A percentile compares a stretch with the other conserved stretches of the same genome.
Evolutionary conservation across 2,888 invertebrate genomes (phyloP).

Genomic region (Tricholauxania praeusta): DNA sequence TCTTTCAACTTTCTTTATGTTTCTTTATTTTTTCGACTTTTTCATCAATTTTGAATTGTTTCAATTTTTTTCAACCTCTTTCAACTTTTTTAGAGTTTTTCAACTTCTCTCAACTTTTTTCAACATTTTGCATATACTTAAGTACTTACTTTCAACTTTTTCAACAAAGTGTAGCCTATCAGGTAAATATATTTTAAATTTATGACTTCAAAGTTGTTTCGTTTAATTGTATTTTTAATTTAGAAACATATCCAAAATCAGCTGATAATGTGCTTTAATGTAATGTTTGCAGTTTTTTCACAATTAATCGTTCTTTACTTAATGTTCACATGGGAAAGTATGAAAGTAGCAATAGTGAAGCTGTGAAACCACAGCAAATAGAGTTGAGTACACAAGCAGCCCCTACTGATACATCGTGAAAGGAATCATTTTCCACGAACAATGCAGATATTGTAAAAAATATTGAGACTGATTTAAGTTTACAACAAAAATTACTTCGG

Average conservation of each 20-base stretch:
- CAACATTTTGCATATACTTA: no score
- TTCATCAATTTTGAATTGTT: no score
- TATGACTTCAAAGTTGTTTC: neutral
- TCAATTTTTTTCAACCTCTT: no score
- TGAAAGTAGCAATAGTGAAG: constrained; percentile 40
- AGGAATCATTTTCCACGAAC: constrained; percentile 14
- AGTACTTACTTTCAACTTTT: no score
- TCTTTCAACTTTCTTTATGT: no score
- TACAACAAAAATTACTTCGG: no score
- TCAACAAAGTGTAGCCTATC: constrained; percentile 82
- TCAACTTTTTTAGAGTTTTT: no score
- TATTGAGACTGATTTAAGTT: constrained; percentile 26
- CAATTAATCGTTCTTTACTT: constrained; percentile 63
- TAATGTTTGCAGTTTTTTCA: constrained; percentile 60
- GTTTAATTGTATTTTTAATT: constrained; percentile 18
- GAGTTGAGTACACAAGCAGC: neutral
- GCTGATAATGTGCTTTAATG: constrained; percentile 71
- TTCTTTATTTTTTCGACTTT: no score
- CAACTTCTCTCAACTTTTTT: no score
- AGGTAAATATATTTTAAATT: constrained; percentile 64
- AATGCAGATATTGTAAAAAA: constrained; percentile 8
- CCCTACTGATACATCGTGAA: neutral
- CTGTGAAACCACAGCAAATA: neutral
- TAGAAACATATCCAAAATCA: constrained; percentile 76
- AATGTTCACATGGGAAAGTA: constrained; percentile 64